Percentiles rank a stretch among this genome's conserved stretches.
phyloP scores from a whole-genome alignment of 2,113 vertebrate species.

The Aphyosemion australe region DNA sequence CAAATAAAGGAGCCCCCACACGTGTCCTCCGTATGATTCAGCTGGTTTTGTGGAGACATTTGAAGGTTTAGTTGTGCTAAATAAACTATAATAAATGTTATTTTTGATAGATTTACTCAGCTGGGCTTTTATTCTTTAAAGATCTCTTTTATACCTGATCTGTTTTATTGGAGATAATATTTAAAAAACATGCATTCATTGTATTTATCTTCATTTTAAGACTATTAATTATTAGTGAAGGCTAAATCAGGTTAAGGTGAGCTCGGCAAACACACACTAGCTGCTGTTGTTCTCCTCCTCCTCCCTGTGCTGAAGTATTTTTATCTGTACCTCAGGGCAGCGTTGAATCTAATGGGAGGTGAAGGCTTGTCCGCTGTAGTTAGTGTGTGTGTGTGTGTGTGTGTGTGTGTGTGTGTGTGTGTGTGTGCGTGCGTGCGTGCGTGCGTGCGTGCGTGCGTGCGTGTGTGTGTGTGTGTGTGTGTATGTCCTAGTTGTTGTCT shows the following conservation, averaged over 20 bases:
- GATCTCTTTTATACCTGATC: too few species aligned
- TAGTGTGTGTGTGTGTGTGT: slow-evolving; percentile 56
- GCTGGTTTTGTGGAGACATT: too few species aligned
- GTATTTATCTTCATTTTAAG: too few species aligned
- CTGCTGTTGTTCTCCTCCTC: slow-evolving; percentile 38
- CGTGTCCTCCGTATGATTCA: too few species aligned
- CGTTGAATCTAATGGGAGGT: slow-evolving; percentile 71
- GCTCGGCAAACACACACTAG: background rate
- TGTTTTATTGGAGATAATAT: too few species aligned
- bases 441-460: slow-evolving; percentile 52
- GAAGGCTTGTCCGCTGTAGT: slow-evolving; percentile 75
- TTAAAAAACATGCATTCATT: too few species aligned
- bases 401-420: slow-evolving; percentile 56
- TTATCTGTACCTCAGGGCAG: slow-evolving; percentile 65
- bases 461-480: slow-evolving; percentile 52
- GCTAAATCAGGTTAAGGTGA: slow-evolving; percentile 27
- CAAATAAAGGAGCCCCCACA: too few species aligned
- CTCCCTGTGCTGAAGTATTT: slow-evolving; percentile 64
- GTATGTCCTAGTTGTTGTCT: slow-evolving; percentile 62
- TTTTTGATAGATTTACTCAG: too few species aligned
- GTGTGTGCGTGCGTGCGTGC: slow-evolving; percentile 55
- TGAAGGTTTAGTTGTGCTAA: too few species aligned
- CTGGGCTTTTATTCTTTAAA: too few species aligned
- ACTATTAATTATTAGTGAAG: slow-evolving; percentile 14
- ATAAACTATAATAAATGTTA: too few species aligned